Evolutionary conservation across 2,797 vertebrate species (phyloP), one percentile per base, ranked within the genome.

Genomic region (Bradypodion ventrale): DNA sequence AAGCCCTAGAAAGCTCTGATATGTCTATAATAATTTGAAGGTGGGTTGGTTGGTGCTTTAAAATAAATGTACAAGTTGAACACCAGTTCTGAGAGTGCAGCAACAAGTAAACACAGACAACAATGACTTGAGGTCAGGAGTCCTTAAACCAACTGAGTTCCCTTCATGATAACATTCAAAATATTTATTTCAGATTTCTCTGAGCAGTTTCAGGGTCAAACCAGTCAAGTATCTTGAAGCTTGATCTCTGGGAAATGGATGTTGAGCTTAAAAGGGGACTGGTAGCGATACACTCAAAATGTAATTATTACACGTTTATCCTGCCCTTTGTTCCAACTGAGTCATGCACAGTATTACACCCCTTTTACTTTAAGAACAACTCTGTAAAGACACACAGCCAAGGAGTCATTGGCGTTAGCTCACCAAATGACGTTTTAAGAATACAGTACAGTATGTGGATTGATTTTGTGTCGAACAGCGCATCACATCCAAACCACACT

Each of bases 1-100:
- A 68, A 81, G 62, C 73, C 73, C 52, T 62, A 32, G 52, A 80
- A n/a, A 19, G 15, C 81, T 23, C 72, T 62, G 32, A 46, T 46
- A 37, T 52, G n/a, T 74, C 69, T 79, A 32, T 79, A 74, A n/a
- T 59, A 84, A 63, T 84, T 19, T 79, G 35, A n/a, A 27, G 80
- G n/a, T 60, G n/a, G n/a, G n/a, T n/a, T n/a, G n/a, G n/a, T 44
- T 46, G n/a, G 37, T 9, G 37, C 35, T 75, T 69, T 62, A 52
- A 63, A 72, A 68, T 42, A 75, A 80, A 60, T 62, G 63, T 69
- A 46, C 32, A 37, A 63, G 72, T 49, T 69, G 52, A 75, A 15
- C 29, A 42, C 29, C 21, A 81, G 44, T 75, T 74, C 52, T 80
- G 78, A 78, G 84, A 81, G 19, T 5, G 1, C 16, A 62, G 63